Base-by-base conservation (phyloP, 2,113 vertebrate species). In the Tursiops truncatus region DNA sequence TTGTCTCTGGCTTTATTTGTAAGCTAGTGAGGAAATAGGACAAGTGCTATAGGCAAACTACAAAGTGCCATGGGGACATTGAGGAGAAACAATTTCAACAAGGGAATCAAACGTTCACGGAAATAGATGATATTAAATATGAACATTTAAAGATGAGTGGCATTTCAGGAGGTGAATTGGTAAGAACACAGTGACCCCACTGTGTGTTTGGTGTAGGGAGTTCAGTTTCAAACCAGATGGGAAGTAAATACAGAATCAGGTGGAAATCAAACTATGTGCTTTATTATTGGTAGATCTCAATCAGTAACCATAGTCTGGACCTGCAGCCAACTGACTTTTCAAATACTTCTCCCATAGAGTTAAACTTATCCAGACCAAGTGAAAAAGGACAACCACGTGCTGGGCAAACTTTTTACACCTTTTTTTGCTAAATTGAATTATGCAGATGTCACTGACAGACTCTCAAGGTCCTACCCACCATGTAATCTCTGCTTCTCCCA, bases 211-310 rank as follows among this genome's bases (percentile, higher is more conserved):
- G 18, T 58, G 2, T 63, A 81, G 82, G 9, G 25, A 20, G 28
- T 62, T 96, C 50, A 44, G 44, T 92, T 96, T 97, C 65, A 90
- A 82, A 79, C 8, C 13, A 92, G 88, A 63, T 83, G 56, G 31
- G 62, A 70, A 93, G 89, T 94, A 58, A 90, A 70, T 5, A n/a
- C 1, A 82, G 10, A 15, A 26, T 80, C 15, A 71, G 31, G 12
- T 92, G n/a, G 36, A 71, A 25, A 74, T 85, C 10, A 56, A 83
- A 33, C 14, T 58, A 0, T 83, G 50, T 71, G 15, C 17, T 79
- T 53, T 92, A 21, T 47, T 47, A 25, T 21, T 50, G 53, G 26
- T 63, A 50, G 41, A 25, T 82, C 73, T 60, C 36, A 83, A 4
- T 83, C 62, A 68, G 17, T 87, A 95, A 63, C 10, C 28, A 25